Percentiles rank a stretch among this genome's conserved stretches.
Evolutionary conservation across 2,797 vertebrate species (phyloP).

Genomic region (Enteromius unitaeniatus): DNA sequence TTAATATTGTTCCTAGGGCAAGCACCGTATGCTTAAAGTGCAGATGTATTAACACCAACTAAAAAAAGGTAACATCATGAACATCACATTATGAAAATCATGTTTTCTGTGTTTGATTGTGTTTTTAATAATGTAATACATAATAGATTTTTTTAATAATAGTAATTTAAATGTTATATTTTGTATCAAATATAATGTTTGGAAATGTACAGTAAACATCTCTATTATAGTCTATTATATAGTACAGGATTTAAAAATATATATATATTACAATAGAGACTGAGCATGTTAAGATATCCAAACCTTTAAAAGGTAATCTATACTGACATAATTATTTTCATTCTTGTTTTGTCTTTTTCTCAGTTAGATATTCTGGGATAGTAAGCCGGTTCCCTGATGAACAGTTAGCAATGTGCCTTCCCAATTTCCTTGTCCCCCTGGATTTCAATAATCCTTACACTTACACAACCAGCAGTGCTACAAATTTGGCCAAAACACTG

Average conservation of each 20-base stretch:
- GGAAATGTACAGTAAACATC: background rate
- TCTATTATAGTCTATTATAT: background rate
- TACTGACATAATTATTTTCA: background rate
- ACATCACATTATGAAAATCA: background rate
- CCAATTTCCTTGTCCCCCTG: conserved; percentile 6
- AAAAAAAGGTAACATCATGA: conserved; percentile 2
- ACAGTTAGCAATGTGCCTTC: conserved; percentile 69
- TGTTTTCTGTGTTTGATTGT: background rate
- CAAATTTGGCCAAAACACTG: conserved; percentile 22
- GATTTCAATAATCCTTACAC: conserved; percentile 22
- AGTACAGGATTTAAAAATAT: no score
- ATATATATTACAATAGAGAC: background rate
- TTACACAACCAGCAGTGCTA: background rate
- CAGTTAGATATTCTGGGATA: conserved; percentile 50
- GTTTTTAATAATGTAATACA: background rate
- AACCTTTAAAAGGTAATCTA: background rate
- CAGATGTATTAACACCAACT: conserved; percentile 73
- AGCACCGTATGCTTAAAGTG: conserved; percentile 72
- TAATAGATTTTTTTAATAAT: background rate
- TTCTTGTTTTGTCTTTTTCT: conserved; percentile 45
- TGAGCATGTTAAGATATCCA: background rate
- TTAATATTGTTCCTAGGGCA: conserved; percentile 67
- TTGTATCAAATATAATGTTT: background rate
- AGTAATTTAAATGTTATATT: background rate
- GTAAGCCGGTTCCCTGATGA: conserved; percentile 52